phyloP scores from a whole-genome alignment of 1,140 invertebrate genomes.

The Tetranychus urticae region DNA sequence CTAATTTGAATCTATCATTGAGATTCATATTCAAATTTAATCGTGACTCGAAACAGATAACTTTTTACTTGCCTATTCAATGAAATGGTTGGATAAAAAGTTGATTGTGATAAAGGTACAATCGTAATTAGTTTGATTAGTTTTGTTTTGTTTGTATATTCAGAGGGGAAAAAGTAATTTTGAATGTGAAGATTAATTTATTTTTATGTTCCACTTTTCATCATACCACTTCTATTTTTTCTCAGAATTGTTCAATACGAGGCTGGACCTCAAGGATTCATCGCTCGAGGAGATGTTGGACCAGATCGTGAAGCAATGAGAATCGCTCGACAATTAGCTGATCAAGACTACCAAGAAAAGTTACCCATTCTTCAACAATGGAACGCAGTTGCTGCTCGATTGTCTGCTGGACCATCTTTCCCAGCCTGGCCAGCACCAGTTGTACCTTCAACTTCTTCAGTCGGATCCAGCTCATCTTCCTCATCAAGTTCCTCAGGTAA shows the following conservation, averaged over 20 bases:
- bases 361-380: background rate
- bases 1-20: no score
- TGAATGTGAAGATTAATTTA: no score
- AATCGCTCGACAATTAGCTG: background rate
- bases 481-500: no score
- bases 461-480: no score
- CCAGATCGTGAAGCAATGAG: slow-evolving; percentile 2
- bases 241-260: slow-evolving; percentile 7
- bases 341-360: background rate
- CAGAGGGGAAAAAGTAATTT: no score
- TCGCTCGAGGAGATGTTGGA: slow-evolving; percentile 5
- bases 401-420: background rate
- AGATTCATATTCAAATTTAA: background rate
- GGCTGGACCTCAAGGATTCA: slow-evolving; percentile 6
- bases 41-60: background rate
- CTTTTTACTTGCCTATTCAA: background rate
- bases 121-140: no score
- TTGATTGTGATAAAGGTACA: no score
- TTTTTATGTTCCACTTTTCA: no score
- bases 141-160: no score
- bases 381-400: background rate
- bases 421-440: background rate
- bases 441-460: background rate
- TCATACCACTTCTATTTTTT: background rate
- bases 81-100: background rate